Evolutionary conservation across 2,113 vertebrate genomes (phyloP), one percentile per base, ranked within the genome.

Genomic region (Caranx ignobilis): DNA sequence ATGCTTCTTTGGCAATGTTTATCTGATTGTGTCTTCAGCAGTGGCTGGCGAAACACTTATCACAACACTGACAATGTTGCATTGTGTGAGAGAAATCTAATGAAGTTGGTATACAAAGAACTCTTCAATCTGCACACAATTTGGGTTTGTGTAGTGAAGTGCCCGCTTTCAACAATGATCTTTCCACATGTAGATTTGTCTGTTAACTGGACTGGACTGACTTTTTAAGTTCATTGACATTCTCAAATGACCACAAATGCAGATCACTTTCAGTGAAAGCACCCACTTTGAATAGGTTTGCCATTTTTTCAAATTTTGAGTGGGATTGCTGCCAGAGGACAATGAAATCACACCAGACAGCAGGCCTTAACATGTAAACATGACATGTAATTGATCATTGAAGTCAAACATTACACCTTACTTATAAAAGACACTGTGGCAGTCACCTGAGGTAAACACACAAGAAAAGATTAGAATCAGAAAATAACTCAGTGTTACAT

Each of bases 31-130:
- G 45, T 71, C 71, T 83, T 71, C 35, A 37, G 63, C 55, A 45
- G 4, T 15, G 48, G 55, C 48, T 73, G 57, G 35, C 37, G n/a
- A 76, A 50, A 82, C 76, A 47, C 37, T 79, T 57, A 47, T 80
- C 52, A 32, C 82, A 75, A 75, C 45, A 68, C 48, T 39, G 32
- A 88, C 88, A 92, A 82, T 83, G 82, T 59, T 64, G 56, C 69
- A 86, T 87, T 89, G 88, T 86, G 41, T 37, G 35, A 84, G 43
- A 71, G 60, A 68, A 47, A 78, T 79, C 68, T 16, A 68, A 88
- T 81, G 19, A 81, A 43, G 41, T 41, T 12, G 6, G 37, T 16
- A 45, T 1, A 84, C 71, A 84, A 87, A 75, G 82, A 75, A 31
- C 11, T 62, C 55, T 48, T 84, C 64, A 83, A 4, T 76, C 64